These are phyloP conservation scores for Alligator sinensis DNA, from an alignment of 2,113 vertebrate species.

Conservation along the genomic window DNA sequence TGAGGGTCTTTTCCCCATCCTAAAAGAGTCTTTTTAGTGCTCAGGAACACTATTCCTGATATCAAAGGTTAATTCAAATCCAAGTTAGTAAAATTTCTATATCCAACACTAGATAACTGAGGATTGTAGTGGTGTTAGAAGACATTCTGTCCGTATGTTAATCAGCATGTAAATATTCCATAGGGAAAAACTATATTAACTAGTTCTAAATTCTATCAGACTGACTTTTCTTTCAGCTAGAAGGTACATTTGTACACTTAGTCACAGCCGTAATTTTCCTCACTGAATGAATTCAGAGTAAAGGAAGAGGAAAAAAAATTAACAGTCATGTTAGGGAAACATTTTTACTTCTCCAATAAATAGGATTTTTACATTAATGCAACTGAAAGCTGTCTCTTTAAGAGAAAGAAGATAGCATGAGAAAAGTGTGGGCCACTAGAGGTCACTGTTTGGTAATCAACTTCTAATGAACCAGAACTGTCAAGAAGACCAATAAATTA, in stretches of 20 bases:
- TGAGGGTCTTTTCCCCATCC: background rate
- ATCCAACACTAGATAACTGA: background rate
- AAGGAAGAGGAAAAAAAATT: background rate
- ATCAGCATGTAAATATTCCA: background rate
- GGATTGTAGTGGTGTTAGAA: background rate
- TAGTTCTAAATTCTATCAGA: background rate
- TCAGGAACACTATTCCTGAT: background rate
- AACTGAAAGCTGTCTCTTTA: background rate
- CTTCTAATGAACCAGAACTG: slow-evolving; percentile 92
- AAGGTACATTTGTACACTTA: background rate
- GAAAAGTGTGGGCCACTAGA: slow-evolving; percentile 84
- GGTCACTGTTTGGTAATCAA: slow-evolving; percentile 94
- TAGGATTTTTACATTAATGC: background rate
- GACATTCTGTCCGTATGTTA: background rate
- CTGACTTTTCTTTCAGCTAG: accelerated
- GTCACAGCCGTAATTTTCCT: background rate
- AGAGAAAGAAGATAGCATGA: slow-evolving; percentile 31
- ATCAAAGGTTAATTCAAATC: background rate
- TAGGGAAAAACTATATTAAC: background rate
- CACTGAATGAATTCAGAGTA: slow-evolving; percentile 1
- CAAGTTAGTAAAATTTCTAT: background rate
- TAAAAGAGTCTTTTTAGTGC: accelerated
- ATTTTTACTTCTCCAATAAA: slow-evolving; percentile 32
- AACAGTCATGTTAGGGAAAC: background rate
- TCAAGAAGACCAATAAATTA: slow-evolving; percentile 91